Conservation (phyloP, 2,888 invertebrate genomes). For the Pristionchus fissidentatus region DNA sequence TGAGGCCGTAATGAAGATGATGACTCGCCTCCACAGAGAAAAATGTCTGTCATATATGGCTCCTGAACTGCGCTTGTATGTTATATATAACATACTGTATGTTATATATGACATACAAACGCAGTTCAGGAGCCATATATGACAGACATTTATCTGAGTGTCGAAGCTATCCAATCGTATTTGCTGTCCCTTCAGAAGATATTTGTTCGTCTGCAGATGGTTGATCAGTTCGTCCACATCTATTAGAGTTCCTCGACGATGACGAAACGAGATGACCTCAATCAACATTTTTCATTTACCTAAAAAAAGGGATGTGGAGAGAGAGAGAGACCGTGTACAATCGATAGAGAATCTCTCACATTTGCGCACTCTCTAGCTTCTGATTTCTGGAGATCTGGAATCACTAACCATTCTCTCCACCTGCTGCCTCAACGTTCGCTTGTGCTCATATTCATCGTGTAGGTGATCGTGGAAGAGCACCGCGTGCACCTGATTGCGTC, state of each 20-base stretch:
- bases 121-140: too few relatives aligned
- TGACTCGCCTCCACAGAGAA: neutral
- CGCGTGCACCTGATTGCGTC: neutral
- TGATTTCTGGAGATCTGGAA: too few relatives aligned
- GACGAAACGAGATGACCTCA: neutral
- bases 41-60: too few relatives aligned
- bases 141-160: neutral
- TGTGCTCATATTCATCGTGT: neutral
- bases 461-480: conserved; percentile 20
- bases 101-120: too few relatives aligned
- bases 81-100: too few relatives aligned
- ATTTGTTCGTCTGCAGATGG: neutral
- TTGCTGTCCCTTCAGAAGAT: neutral
- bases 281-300: too few relatives aligned
- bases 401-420: neutral
- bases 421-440: conserved; percentile 3
- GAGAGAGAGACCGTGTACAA: neutral
- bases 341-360: neutral
- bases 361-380: neutral
- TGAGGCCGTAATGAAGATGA: too few relatives aligned
- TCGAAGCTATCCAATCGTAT: neutral
- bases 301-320: too few relatives aligned
- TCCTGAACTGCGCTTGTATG: too few relatives aligned
- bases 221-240: conserved; percentile 23
- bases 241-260: conserved; percentile 20